phyloP scores from a whole-genome alignment of 2,113 vertebrate species.

The Passer montanus region DNA sequence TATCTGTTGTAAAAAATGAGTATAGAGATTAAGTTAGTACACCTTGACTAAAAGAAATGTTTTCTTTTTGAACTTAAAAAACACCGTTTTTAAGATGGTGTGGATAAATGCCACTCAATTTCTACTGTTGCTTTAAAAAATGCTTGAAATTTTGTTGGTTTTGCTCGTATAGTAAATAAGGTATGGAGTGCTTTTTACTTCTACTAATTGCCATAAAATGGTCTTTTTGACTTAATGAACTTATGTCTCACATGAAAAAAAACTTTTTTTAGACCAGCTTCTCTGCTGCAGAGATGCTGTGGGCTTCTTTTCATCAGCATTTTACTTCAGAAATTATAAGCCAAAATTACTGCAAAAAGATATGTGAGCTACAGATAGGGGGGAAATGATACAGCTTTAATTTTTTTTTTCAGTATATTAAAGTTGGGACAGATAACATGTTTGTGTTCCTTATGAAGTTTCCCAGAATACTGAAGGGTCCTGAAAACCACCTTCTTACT shows the following conservation, averaged over 20 bases:
- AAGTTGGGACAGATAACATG: not conserved
- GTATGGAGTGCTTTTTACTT: not conserved
- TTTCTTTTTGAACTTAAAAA: not conserved
- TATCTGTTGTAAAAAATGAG: not conserved
- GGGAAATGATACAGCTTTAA: not conserved
- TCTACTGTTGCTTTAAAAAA: not conserved
- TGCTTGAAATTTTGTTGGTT: not conserved
- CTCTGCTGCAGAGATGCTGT: not conserved
- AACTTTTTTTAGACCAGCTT: not conserved
- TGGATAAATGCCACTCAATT: not conserved
- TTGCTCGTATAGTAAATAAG: not conserved
- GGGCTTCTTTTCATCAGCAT: not conserved
- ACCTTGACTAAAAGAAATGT: not conserved
- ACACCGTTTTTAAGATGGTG: not conserved
- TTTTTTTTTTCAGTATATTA: not conserved
- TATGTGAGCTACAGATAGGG: not conserved
- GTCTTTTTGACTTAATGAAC: not conserved
- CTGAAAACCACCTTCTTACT: not conserved
- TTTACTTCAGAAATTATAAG: not conserved
- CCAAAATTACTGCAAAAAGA: not conserved
- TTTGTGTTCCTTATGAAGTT: not conserved
- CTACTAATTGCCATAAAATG: not conserved
- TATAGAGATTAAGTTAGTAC: not conserved
- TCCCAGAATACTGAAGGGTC: not conserved
- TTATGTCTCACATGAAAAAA: fast-evolving